Evolutionary conservation across 2,113 vertebrate species (phyloP), one percentile per base, ranked within the genome.

Genomic region (Heterocephalus glaber): DNA sequence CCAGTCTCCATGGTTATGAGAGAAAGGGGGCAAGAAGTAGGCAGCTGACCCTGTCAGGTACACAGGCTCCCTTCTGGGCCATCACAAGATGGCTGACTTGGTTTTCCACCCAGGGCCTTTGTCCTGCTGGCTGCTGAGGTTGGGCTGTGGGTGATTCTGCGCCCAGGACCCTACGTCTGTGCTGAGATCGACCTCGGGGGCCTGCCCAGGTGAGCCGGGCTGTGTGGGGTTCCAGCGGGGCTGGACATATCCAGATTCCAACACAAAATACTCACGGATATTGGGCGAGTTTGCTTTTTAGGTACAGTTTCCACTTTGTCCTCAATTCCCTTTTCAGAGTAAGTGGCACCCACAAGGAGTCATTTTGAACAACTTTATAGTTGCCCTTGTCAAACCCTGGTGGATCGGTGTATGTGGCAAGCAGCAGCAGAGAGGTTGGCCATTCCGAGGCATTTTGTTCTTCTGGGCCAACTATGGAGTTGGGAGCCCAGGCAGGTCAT

Each of bases 121-220:
- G 97, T 99, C 58, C 97, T 61, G 41, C 96, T 98, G 88, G 99
- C 99, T 22, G 98, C 97, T 5, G 98, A 98, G 49, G 94, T 99
- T 7, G 99, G 98, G 7, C 98, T 99, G 35, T 99, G 99, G 99
- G 99, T 99, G 92, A 99, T 99, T 90, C 98, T 99, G 90, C 99
- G 99, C 81, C 99, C 99, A 6, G 99, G 99, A 26, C 99, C 99
- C 0, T 99, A 99, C 79, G 99, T 99, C 98, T 99, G 99, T 97
- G 98, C 99, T 0, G 99, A 99, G 28, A 99, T 99, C 98, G 99
- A 99, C 96, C 98, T 99, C 0, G 99, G 99, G 2, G 99, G 99
- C 1, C 96, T 99, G 81, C 99, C 99, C 95, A 99, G 99, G 99
- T 99, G 93, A 98, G 98, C 0, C 0, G 47, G 60, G 7, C 33